These are phyloP conservation scores for Campoplex capitator DNA, from an alignment of 2,888 invertebrate species.

Conservation along the genomic window DNA sequence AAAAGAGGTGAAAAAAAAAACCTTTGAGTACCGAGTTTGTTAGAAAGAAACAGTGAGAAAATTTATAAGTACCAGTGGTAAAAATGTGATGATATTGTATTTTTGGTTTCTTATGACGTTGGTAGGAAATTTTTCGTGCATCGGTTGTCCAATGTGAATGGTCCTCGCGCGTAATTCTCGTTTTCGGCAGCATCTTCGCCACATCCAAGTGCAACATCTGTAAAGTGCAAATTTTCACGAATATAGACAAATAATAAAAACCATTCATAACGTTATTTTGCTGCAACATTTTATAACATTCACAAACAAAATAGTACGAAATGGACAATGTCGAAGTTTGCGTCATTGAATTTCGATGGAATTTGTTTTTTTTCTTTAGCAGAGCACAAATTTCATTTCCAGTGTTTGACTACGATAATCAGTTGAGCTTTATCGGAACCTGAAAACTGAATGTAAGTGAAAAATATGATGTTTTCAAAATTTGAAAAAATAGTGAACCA, in stretches of 20 bases:
- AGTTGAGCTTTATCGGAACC: no score
- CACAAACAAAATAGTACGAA: neutral
- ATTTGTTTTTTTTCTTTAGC: no score
- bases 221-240: conserved; percentile 73
- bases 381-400: no score
- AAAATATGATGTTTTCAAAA: no score
- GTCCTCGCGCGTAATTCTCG: conserved; percentile 91
- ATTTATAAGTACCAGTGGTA: conserved; percentile 87
- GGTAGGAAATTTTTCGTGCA: conserved; percentile 94
- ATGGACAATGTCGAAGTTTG: no score
- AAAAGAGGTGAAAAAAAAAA: conserved; percentile 67
- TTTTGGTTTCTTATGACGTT: conserved; percentile 99
- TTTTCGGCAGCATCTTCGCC: conserved; percentile 90
- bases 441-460: no score
- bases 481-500: no score
- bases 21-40: neutral
- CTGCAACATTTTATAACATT: neutral
- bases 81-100: conserved; percentile 96
- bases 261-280: neutral
- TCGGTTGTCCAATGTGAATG: conserved; percentile 91
- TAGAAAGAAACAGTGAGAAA: neutral
- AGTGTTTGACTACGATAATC: no score
- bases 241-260: conserved; percentile 9
- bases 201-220: conserved; percentile 92
- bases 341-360: no score